These are phyloP conservation scores for Mayetiola destructor DNA, from an alignment of 2,888 invertebrate species.

Conservation along the genomic window DNA sequence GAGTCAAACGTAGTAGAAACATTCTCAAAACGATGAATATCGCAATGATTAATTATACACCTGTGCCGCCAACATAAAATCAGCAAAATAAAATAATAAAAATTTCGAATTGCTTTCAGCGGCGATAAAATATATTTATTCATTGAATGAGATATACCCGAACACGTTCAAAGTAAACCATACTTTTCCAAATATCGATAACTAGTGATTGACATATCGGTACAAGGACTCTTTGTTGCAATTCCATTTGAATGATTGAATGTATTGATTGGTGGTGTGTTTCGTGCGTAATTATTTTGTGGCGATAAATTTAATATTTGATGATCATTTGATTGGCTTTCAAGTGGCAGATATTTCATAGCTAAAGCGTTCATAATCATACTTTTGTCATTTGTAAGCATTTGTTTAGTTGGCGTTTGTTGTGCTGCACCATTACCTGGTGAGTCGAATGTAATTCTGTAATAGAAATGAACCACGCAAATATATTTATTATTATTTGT, in stretches of 20 bases:
- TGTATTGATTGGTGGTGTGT: neutral
- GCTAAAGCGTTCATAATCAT: slow-evolving; percentile 8
- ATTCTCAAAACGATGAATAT: too few species aligned
- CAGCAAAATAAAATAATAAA: too few species aligned
- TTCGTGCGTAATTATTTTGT: neutral
- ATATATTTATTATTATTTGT: neutral
- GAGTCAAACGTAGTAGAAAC: too few species aligned
- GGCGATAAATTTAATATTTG: neutral
- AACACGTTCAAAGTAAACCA: neutral
- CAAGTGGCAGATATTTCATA: slow-evolving; percentile 9
- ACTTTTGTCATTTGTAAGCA: neutral
- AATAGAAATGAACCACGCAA: too few species aligned
- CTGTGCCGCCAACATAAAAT: too few species aligned
- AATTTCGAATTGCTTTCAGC: too few species aligned
- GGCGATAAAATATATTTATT: neutral
- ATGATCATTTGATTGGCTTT: neutral
- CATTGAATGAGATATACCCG: too few species aligned
- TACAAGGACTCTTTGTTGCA: neutral
- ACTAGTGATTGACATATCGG: slow-evolving; percentile 6
- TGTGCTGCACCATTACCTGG: neutral
- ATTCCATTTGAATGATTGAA: neutral
- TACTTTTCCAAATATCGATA: slow-evolving; percentile 11
- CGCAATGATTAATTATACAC: too few species aligned
- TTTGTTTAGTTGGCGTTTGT: neutral
- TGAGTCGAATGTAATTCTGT: neutral